Evolutionary conservation across 2,888 invertebrate species (phyloP).

Genomic region (Xylota sylvarum): DNA sequence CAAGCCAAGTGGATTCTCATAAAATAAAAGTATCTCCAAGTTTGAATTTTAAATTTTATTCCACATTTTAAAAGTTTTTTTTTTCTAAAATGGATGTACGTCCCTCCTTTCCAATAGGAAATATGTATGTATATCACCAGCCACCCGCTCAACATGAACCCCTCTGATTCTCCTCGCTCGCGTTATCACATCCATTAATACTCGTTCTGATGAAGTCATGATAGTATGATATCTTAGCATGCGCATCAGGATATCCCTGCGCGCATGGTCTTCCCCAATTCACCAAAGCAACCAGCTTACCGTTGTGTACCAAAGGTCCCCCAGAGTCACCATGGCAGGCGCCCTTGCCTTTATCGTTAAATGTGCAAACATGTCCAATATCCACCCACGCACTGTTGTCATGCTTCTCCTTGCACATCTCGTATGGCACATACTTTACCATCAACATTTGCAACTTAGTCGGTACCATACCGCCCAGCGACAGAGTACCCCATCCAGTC

Average conservation of each 20-base stretch:
- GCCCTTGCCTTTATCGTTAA: conserved; percentile 87
- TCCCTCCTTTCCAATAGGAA: no score
- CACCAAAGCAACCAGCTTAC: conserved; percentile 82
- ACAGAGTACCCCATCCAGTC: conserved; percentile 88
- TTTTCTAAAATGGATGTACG: no score
- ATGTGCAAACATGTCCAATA: conserved; percentile 87
- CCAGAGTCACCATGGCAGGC: conserved; percentile 84
- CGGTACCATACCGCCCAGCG: conserved; percentile 86
- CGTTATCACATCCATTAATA: conserved; percentile 77
- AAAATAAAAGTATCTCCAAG: background rate
- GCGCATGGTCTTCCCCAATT: conserved; percentile 84
- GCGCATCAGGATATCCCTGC: conserved; percentile 83
- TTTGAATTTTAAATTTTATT: conserved; percentile 2
- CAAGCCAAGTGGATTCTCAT: no score
- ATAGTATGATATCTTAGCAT: conserved; percentile 83
- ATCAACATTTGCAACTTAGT: conserved; percentile 87
- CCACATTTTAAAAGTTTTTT: background rate
- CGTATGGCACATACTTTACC: conserved; percentile 86
- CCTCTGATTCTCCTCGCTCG: background rate
- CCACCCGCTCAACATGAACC: background rate
- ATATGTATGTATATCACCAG: background rate
- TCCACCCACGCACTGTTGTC: conserved; percentile 85
- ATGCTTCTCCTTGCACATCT: conserved; percentile 86
- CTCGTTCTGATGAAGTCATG: conserved; percentile 83
- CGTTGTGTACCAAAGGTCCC: conserved; percentile 83